phyloP scores from a whole-genome alignment of 2,888 invertebrate genomes.

The Argynnis bischoffii region DNA sequence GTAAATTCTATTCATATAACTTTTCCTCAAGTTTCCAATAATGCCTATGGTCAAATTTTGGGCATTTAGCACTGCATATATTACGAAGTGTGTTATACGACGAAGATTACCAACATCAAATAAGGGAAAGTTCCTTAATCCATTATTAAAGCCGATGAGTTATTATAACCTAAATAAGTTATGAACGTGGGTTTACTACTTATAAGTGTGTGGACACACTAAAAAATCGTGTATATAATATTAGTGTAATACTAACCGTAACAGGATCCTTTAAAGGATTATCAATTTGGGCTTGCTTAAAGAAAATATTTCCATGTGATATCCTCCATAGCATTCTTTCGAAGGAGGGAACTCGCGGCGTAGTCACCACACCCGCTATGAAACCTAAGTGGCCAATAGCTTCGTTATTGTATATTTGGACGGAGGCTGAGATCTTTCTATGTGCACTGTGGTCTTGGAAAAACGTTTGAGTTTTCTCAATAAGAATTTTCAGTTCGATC shows the following conservation, averaged over 20 bases:
- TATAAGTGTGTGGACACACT: neutral
- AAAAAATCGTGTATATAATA: neutral
- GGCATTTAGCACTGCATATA: no score
- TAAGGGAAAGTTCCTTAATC: no score
- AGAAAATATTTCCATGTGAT: slow-evolving; percentile 78
- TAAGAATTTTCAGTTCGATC: slow-evolving; percentile 69
- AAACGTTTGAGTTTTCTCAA: slow-evolving; percentile 74
- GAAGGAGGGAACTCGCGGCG: slow-evolving; percentile 68
- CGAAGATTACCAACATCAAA: no score
- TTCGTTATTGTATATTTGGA: slow-evolving; percentile 71
- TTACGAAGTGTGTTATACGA: no score
- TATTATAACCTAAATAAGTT: no score
- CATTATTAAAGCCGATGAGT: no score
- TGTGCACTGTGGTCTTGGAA: slow-evolving; percentile 84
- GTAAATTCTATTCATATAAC: no score
- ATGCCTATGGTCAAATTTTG: no score
- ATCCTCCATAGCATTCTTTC: slow-evolving; percentile 78
- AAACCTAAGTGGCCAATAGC: slow-evolving; percentile 72
- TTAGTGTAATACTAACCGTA: slow-evolving; percentile 57
- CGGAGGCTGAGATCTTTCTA: slow-evolving; percentile 73
- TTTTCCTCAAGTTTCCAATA: no score
- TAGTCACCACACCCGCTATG: slow-evolving; percentile 74
- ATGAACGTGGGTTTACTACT: no score
- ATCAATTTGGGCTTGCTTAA: slow-evolving; percentile 75
- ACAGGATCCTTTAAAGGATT: slow-evolving; percentile 70